Evolutionary conservation across 2,888 invertebrate genomes (phyloP), one percentile per base, ranked within the genome.

Genomic region (Gryllus longicercus): DNA sequence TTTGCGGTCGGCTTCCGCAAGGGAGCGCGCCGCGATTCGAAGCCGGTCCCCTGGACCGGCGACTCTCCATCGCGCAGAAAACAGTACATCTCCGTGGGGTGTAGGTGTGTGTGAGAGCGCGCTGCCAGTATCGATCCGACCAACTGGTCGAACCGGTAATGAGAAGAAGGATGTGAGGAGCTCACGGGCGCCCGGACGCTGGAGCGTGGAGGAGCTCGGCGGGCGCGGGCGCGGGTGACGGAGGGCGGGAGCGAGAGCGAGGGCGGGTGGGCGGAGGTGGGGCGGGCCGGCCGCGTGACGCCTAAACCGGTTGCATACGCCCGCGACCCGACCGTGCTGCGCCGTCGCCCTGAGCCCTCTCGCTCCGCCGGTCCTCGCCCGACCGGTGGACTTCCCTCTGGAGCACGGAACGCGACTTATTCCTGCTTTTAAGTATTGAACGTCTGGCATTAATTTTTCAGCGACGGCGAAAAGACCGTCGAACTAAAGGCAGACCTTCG

Each of bases 71-170:
- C 38, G 8, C 38, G 38, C 38, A 38, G 38, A 38, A 38, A 38
- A 38, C 38, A 38, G 38, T 38, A 38, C 38, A 5, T 38, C 38
- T 38, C 38, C 38, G 38, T 38, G 38, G 38, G 38, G 38, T 38
- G 38, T 38, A 38, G 38, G 38, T 38, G 38, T 38, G 38, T 38
- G 38, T 38, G 38, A 0, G 38, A 38, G 38, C 38, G 38, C 8
- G 38, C 38, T 38, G 38, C 63, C 63, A 63, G 63, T 63, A 63
- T 63, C 63, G 63, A 63, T n/a, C 63, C 63, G n/a, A 63, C 63
- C n/a, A 63, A 63, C 63, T 63, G 63, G 63, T 63, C 63, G 16
- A 63, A 63, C 63, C 63, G 63, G 63, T 63, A 63, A 63, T 63
- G n/a, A 63, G 63, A n/a, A 63, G 63, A n/a, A 63, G 63, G 63